Percentiles rank a stretch among this genome's conserved stretches.
phyloP scores from a whole-genome alignment of 2,113 vertebrate genomes.

The Gasterosteus nipponicus region DNA sequence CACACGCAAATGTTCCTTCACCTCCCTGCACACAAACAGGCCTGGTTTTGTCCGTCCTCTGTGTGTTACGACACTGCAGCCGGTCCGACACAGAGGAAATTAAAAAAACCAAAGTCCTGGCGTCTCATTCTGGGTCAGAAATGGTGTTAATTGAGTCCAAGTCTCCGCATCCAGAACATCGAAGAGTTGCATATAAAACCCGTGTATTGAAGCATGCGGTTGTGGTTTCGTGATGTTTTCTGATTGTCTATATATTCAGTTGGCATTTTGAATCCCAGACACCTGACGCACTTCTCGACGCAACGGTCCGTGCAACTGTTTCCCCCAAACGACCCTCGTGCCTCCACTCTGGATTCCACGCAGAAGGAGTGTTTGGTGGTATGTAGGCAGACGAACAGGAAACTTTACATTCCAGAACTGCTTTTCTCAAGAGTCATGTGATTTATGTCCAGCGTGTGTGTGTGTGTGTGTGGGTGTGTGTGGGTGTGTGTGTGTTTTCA shows the following conservation, averaged over 20 bases:
- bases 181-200: not conserved
- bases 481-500: not conserved
- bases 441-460: constrained; percentile 28
- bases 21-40: constrained; percentile 50
- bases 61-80: constrained; percentile 6
- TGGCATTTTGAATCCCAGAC: constrained; percentile 13
- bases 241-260: not conserved
- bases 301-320: constrained; percentile 19
- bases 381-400: constrained; percentile 67
- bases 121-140: constrained; percentile 9
- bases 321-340: constrained; percentile 7
- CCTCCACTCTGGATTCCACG: constrained; percentile 33
- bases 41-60: constrained; percentile 30
- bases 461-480: not conserved
- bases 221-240: not conserved
- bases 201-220: not conserved
- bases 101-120: constrained; percentile 25
- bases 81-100: constrained; percentile 24
- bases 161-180: constrained; percentile 2
- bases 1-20: constrained; percentile 39
- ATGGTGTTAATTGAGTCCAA: constrained; percentile 12
- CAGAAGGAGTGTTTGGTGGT: constrained; percentile 34
- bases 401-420: constrained; percentile 61
- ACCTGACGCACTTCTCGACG: constrained; percentile 26
- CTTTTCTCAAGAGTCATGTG: constrained; percentile 44